These are phyloP conservation scores for Mionectes macconnelli DNA, from an alignment of 2,113 vertebrate genomes.

Conservation along the genomic window DNA sequence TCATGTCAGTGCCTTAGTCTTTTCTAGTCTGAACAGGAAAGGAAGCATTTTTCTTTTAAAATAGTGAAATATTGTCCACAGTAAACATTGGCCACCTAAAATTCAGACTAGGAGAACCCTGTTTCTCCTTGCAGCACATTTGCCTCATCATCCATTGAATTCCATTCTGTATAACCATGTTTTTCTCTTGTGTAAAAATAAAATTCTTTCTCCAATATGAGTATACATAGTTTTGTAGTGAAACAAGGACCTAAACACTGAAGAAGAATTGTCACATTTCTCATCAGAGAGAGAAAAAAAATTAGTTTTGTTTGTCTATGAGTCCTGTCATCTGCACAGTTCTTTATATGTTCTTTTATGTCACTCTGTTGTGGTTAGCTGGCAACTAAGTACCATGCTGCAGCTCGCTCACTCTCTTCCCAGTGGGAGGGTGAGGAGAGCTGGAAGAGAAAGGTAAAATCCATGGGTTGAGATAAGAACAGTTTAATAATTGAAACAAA, in stretches of 20 bases:
- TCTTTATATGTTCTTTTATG: background rate
- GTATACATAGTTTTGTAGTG: background rate
- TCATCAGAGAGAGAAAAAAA: background rate
- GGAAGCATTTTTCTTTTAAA: background rate
- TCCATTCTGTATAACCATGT: background rate
- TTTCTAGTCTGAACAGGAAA: background rate
- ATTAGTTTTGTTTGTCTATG: background rate
- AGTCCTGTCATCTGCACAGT: background rate
- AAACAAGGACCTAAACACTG: background rate
- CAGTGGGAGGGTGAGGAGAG: background rate
- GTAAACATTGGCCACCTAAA: background rate
- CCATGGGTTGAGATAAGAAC: background rate
- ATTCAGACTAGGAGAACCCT: background rate
- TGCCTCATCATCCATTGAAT: background rate
- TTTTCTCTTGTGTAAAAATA: background rate
- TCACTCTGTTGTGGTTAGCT: background rate
- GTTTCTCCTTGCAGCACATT: background rate
- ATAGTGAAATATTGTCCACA: background rate
- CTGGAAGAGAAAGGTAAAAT: background rate
- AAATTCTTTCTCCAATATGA: background rate
- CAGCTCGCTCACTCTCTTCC: accelerated
- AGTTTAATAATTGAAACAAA: background rate
- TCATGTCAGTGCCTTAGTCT: background rate
- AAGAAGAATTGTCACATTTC: background rate
- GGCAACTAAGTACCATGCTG: background rate